phyloP scores from a whole-genome alignment of 2,113 vertebrate species.

The Pungitius pungitius region DNA sequence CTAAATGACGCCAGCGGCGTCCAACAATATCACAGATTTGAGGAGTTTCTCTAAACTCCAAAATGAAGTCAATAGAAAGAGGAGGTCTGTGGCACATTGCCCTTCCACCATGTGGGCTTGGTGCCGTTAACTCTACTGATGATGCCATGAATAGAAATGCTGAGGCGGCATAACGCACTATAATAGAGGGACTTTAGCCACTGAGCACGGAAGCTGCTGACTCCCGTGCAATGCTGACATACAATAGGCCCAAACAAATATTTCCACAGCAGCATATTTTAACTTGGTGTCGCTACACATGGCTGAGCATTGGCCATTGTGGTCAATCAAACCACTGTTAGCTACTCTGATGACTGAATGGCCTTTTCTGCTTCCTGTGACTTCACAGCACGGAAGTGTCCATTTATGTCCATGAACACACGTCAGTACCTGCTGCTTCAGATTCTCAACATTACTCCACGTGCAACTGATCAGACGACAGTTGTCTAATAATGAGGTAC shows the following conservation, averaged over 20 bases:
- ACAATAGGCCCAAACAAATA: conserved; percentile 51
- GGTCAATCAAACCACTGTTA: neutral
- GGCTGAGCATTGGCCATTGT: conserved; percentile 2
- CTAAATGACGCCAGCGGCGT: too few relatives aligned
- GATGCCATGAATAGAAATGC: conserved; percentile 52
- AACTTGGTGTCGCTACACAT: conserved; percentile 33
- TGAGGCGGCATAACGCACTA: conserved; percentile 46
- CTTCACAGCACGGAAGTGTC: neutral
- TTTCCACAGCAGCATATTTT: conserved; percentile 63
- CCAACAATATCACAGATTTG: too few relatives aligned
- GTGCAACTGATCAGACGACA: neutral
- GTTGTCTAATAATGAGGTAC: neutral
- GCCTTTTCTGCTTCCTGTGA: neutral
- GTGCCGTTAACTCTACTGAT: conserved; percentile 10
- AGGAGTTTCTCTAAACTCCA: too few relatives aligned
- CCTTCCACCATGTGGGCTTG: too few relatives aligned
- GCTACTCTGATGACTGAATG: neutral
- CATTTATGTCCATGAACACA: neutral
- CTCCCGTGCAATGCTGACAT: conserved; percentile 41
- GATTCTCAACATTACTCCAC: neutral
- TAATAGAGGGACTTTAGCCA: conserved; percentile 64
- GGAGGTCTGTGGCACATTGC: too few relatives aligned
- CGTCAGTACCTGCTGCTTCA: neutral
- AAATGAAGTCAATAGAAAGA: too few relatives aligned
- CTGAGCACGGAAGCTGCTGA: conserved; percentile 56